Evolutionary conservation across 2,113 vertebrate genomes (phyloP), one percentile per base, ranked within the genome.

Genomic region (Corythornis vintsioides): DNA sequence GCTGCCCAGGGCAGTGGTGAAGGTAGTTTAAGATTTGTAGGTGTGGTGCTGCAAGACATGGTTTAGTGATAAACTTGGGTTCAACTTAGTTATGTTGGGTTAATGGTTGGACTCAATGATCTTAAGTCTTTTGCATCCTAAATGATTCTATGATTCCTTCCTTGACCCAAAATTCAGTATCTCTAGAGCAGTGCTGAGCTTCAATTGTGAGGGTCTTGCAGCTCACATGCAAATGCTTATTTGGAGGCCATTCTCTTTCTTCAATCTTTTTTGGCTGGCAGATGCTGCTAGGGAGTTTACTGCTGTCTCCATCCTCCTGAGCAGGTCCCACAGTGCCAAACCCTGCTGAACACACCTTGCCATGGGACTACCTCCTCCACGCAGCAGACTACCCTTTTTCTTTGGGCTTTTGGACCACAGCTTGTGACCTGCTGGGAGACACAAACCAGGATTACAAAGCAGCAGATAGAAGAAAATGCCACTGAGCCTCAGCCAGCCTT

Each of bases 191-290:
- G 28, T 1, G 15, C 81, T 60, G 72, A 65, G 21, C 43, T n/a
- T 13, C 24, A 52, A 15, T 29, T 0, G 3, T 50, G 22, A 59
- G 77, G 74, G 6, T 55, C 24, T 3, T 0, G 28, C 40, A 19
- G 0, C 57, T 43, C 2, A 0, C 28, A 19, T 3, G 8, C 25
- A 20, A 25, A 4, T 35, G 0, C 14, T 29, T 15, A 19, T 45
- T 48, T 7, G 48, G 59, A 35, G 42, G 21, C 26, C 1, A 3
- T 2, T 43, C 28, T 35, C 35, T 56, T 47, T 31, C 16, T 33
- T 21, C 38, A 25, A 9, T 29, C 25, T 25, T 60, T 78, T 38
- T 70, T 2, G 6, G 60, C 64, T 55, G 64, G 43, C 16, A 33
- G 26, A 33, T 0, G 0, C 59, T 73, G 81, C 35, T 2, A 1